Base-by-base conservation (phyloP, 2,797 vertebrate species). In the Myotis vivesi region DNA sequence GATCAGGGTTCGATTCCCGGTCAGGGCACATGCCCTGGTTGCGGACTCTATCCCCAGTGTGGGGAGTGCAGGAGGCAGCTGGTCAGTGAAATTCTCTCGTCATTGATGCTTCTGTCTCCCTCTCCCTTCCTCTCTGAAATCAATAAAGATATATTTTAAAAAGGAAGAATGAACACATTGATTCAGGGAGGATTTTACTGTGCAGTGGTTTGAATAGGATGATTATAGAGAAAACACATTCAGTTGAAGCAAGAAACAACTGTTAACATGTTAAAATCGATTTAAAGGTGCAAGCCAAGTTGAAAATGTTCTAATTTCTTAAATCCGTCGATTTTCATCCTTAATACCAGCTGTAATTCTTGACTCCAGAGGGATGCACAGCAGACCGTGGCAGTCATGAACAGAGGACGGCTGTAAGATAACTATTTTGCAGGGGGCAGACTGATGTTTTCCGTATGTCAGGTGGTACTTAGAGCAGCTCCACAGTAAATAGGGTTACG, bases 181-280 rank as follows among this genome's bases (percentile, higher is more conserved):
- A 84, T 87, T 77, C 49, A 59, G 38, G 51, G 66, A 86, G 69
- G 16, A 79, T 95, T 94, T 94, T 83, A 55, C 51, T 80, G 1
- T 90, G 22, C 17, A 22, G 22, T 49, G 38, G 20, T 93, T 71
- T 5, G 7, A 57, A 68, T 57, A 82, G 53, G 86, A 33, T 46
- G 72, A 49, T 72, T 81, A 30, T 44, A 68, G 44, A 87, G 33
- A 84, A 64, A 49, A 62, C 46, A 20, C 5, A 19, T 81, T 88
- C 10, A 80, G 13, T 41, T 55, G 53, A 91, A 83, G 20, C 64
- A 59, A 76, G 19, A 76, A 91, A 84, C 57, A 85, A 44, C n/a
- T 69, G 46, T 84, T 72, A 83, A n/a, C 62, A 13, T 19, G 53
- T 84, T 84, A 76, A 28, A 49, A 4, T 49, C 10, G 30, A 89